Percentiles rank a stretch among this genome's conserved stretches.
Conservation (phyloP, 2,113 vertebrate species). For the Upupa epops region DNA sequence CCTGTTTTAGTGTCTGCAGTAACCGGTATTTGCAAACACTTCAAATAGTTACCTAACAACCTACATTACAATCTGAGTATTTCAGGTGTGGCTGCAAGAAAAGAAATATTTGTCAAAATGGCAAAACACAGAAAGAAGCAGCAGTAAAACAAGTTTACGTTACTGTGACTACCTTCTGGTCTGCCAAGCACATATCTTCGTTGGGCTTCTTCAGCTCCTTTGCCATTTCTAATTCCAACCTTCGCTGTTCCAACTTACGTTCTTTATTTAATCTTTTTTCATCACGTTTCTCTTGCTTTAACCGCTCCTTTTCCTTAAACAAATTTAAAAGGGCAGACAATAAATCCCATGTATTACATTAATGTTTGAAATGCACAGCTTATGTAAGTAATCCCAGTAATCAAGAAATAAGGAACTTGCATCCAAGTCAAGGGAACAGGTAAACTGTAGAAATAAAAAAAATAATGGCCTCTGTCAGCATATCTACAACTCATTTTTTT, state of each 20-base stretch:
- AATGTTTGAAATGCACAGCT: constrained; percentile 26
- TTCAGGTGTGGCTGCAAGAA: not conserved
- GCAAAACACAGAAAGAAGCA: not conserved
- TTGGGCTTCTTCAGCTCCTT: constrained; percentile 95
- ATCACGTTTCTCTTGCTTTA: constrained; percentile 93
- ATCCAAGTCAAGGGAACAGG: not conserved
- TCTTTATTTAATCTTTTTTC: constrained; percentile 95
- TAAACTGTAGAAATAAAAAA: not conserved
- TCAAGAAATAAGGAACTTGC: not conserved
- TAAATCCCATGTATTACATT: not conserved
- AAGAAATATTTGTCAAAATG: not conserved
- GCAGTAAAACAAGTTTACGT: not conserved
- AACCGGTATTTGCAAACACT: not conserved
- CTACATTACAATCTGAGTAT: not conserved
- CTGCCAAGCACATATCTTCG: constrained; percentile 95
- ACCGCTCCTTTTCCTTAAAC: constrained; percentile 87
- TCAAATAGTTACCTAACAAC: not conserved
- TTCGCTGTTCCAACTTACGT: constrained; percentile 88
- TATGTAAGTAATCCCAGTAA: not conserved
- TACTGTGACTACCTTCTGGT: constrained; percentile 86
- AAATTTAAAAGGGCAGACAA: constrained; percentile 50
- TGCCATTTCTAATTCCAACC: constrained; percentile 91
- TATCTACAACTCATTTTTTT: not conserved
- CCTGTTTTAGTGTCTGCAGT: not conserved
- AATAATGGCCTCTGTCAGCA: not conserved